Evolutionary conservation across 2,888 invertebrate genomes (phyloP), one percentile per base, ranked within the genome.

Genomic region (Aporophyla nigra): DNA sequence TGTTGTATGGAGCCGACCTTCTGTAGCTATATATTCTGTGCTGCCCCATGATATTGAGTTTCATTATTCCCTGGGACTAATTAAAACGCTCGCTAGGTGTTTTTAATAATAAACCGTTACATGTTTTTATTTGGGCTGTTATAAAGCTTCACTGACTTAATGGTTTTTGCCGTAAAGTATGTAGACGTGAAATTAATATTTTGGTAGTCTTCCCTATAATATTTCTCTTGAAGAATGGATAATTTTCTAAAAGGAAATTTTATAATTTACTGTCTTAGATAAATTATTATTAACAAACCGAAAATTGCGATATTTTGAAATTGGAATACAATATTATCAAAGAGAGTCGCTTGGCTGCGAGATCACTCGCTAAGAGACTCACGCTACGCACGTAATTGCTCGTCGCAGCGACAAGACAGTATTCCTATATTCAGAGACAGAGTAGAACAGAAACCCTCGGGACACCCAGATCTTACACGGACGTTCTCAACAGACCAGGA

Each of bases 21-120:
- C 74, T 80, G 81, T 16, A 12, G 0, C 14, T 2, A 10, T 56
- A 5, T 14, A 14, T 19, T 58, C 46, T 14, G 21, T 46, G 10
- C 14, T 71, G 1, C 9, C 14, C 33, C 21, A 53, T 53, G 53
- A 80, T 83, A 86, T 87, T 81, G 81, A 86, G 75, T 84, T 88
- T 88, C 74, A 79, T 82, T 82, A 85, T 80, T 80, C 77, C 72
- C n/a, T 56, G 69, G 58, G 27, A 74, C 75, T 83, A 83, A 87
- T 87, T 88, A 82, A 87, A 80, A 62, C 78, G 65, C 69, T 74
- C 73, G 66, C 62, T 68, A 76, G 80, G 77, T 75, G 70, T 76
- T 87, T 75, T 85, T 85, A 78, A 79, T 82, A 81, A 79, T 72
- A 62, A 71, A 70, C 71, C 40, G 66, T 68, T 67, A 61, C 54